Evolutionary conservation across 2,113 vertebrate genomes (phyloP), one percentile per base, ranked within the genome.

Genomic region (Oncorhynchus clarkii): DNA sequence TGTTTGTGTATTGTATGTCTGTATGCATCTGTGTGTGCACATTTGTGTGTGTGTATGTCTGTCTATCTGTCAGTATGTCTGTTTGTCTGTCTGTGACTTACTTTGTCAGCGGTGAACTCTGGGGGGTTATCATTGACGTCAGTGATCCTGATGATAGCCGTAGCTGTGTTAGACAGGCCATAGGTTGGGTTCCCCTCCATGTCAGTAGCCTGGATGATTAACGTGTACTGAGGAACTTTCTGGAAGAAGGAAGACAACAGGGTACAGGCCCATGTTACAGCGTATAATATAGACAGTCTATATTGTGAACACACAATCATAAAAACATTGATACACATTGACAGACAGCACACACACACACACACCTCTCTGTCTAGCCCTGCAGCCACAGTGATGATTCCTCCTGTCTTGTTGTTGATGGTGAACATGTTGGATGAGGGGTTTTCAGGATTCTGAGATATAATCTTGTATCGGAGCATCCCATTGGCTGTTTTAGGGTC

Each of bases 111-210:
- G n/a, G 95, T 99, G 86, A 99, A 99, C 87, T 98, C 96, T 0
- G 98, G 97, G 71, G 96, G 94, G 75, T 98, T 99, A 93, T 99
- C 98, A 70, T 99, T 99, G 93, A 98, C 93, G 78, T 99, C 98
- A 69, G 94, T 97, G 90, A 99, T 94, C 12, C 93, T 93, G 90
- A 99, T 97, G 88, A 99, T 74, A 31, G 98, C 96, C n/a, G 96
- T 98, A 80, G 97, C 98, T 0, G 98, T 99, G 94, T 99, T 99
- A 73, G 98, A 97, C 79, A 99, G 95, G 75, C 97, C 98, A 0
- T 97, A 99, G 13, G 95, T 98, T 81, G 97, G 97, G 82, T 96
- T 99, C 85, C 98, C 98, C 92, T 99, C 98, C 96, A 99, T 99
- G 89, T 99, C 97, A 5, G 97, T 99, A 31, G 97, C 97, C 92